Evolutionary conservation across 1,140 invertebrate genomes (phyloP).

Genomic region (Augochlora pura): DNA sequence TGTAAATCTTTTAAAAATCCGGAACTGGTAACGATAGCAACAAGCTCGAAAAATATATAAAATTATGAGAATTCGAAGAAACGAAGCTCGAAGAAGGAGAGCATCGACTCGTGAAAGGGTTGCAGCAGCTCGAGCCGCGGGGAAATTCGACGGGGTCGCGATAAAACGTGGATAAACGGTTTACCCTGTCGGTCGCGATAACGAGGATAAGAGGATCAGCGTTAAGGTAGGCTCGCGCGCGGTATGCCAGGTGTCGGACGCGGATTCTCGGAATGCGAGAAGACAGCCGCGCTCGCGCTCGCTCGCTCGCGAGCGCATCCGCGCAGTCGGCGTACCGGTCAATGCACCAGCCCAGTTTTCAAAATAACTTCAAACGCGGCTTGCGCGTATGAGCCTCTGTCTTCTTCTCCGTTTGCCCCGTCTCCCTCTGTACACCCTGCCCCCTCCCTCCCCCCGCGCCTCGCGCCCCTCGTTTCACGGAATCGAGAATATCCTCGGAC

Average conservation of each 20-base stretch:
- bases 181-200: neutral
- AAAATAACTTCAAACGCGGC: constrained; percentile 63
- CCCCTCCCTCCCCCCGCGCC: too few relatives aligned
- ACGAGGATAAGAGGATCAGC: neutral
- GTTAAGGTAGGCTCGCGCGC: constrained; percentile 1
- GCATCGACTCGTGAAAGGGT: too few relatives aligned
- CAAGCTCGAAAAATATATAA: too few relatives aligned
- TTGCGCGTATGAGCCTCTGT: constrained; percentile 4
- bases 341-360: constrained; percentile 74
- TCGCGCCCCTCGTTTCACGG: constrained; percentile 61
- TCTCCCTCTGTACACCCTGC: too few relatives aligned
- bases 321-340: constrained; percentile 58
- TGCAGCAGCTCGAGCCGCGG: too few relatives aligned
- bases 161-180: too few relatives aligned
- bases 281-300: too few relatives aligned
- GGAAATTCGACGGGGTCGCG: too few relatives aligned
- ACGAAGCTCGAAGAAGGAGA: too few relatives aligned
- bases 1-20: too few relatives aligned
- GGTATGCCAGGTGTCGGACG: constrained; percentile 17
- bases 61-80: too few relatives aligned
- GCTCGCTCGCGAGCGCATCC: constrained; percentile 1
- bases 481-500: constrained; percentile 68
- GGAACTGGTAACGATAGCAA: too few relatives aligned
- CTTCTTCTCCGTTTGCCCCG: neutral
- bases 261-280: constrained; percentile 11